Conservation (phyloP, 2,888 invertebrate genomes). For the Cyrtodaria siliqua region DNA sequence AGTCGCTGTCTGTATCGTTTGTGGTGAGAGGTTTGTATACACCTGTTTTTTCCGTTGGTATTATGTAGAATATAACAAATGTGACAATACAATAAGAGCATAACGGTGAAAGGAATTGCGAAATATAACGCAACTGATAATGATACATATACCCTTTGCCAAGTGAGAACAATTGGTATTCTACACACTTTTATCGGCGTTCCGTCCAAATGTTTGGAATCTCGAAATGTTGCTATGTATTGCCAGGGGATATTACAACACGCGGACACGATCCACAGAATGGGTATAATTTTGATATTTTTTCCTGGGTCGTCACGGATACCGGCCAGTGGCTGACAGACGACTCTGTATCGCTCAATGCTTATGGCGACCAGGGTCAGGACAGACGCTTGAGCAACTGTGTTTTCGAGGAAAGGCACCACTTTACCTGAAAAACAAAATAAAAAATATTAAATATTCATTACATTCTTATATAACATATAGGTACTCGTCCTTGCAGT, state of each 20-base stretch:
- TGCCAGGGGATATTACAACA: constrained; percentile 85
- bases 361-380: constrained; percentile 97
- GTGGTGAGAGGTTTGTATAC: constrained; percentile 8
- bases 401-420: constrained; percentile 96
- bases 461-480: too few species aligned
- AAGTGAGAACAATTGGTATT: constrained; percentile 26
- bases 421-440: constrained; percentile 92
- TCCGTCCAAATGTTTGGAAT: constrained; percentile 63
- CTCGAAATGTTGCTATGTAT: constrained; percentile 57
- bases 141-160: constrained; percentile 37
- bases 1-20: constrained; percentile 23
- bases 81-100: constrained; percentile 38
- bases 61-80: constrained; percentile 33
- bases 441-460: constrained; percentile 1
- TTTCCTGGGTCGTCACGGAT: constrained; percentile 41
- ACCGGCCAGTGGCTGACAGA: constrained; percentile 93
- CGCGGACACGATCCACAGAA: constrained; percentile 78
- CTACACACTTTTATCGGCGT: constrained; percentile 67
- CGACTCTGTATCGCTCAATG: constrained; percentile 95
- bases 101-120: constrained; percentile 26
- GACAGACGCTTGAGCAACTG: constrained; percentile 96
- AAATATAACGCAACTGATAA: constrained; percentile 31
- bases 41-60: constrained; percentile 9
- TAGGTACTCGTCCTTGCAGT: too few species aligned
- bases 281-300: constrained; percentile 38